phyloP scores from a whole-genome alignment of 2,888 invertebrate genomes.

The Xestobium rufovillosum region DNA sequence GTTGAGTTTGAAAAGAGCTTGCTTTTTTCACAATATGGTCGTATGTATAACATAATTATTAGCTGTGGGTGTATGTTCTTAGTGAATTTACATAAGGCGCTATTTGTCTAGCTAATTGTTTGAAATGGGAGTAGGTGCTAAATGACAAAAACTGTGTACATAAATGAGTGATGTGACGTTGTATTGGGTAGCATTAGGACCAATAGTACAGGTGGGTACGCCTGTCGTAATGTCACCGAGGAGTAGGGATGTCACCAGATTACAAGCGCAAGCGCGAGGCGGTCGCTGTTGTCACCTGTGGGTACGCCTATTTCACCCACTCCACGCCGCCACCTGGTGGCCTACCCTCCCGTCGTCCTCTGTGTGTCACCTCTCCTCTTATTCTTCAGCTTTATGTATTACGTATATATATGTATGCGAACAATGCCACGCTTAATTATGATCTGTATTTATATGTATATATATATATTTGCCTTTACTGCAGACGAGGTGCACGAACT shows the following conservation, averaged over 20 bases:
- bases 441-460: too few species aligned
- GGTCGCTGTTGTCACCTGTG: conserved; percentile 39
- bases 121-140: neutral
- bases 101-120: neutral
- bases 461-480: too few species aligned
- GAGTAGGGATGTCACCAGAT: conserved; percentile 40
- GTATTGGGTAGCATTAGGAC: conserved; percentile 40
- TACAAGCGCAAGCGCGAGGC: conserved; percentile 38
- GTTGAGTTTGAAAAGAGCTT: too few species aligned
- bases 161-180: conserved; percentile 20
- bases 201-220: conserved; percentile 43
- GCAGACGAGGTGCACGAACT: too few species aligned
- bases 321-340: conserved; percentile 39
- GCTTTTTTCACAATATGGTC: too few species aligned
- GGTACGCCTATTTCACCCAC: conserved; percentile 41
- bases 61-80: too few species aligned
- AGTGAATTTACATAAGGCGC: too few species aligned
- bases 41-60: too few species aligned
- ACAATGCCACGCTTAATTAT: too few species aligned
- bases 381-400: neutral
- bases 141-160: neutral
- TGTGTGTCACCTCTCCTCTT: conserved; percentile 1
- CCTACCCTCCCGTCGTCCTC: conserved; percentile 16
- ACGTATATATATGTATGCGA: too few species aligned
- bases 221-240: conserved; percentile 41